A percentile compares a stretch with the other conserved stretches of the same genome.
These are phyloP conservation scores for Cephonodes hylas DNA, from an alignment of 2,888 invertebrate genomes.

Conservation along the genomic window DNA sequence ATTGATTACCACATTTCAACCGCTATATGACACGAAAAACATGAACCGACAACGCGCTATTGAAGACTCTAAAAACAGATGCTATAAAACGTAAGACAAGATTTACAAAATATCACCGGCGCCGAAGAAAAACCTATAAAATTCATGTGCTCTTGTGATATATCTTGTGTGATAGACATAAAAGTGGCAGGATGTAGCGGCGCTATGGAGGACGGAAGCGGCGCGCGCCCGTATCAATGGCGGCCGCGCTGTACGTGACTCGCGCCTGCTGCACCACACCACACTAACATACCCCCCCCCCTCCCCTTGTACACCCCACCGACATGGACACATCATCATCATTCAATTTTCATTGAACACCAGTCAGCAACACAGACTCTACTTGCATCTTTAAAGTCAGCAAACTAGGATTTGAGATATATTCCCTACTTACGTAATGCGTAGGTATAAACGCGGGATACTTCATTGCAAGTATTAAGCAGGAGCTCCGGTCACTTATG, in stretches of 20 bases:
- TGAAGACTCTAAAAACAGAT: not conserved
- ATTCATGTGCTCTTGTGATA: slow-evolving; percentile 13
- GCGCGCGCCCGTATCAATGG: slow-evolving; percentile 66
- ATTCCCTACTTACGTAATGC: too few species aligned
- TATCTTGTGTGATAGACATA: slow-evolving; percentile 28
- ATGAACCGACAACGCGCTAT: not conserved
- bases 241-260: slow-evolving; percentile 49
- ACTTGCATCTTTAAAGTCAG: not conserved
- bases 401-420: too few species aligned
- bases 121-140: slow-evolving; percentile 13
- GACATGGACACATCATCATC: slow-evolving; percentile 47
- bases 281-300: too few species aligned
- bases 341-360: slow-evolving; percentile 28
- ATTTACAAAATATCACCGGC: slow-evolving; percentile 13
- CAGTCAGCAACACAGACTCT: not conserved
- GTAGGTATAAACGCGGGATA: too few species aligned
- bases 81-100: not conserved
- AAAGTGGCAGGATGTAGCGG: slow-evolving; percentile 69
- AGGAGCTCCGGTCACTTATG: too few species aligned
- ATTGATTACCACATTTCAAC: not conserved
- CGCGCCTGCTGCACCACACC: slow-evolving; percentile 30
- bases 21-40: not conserved
- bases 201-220: slow-evolving; percentile 69
- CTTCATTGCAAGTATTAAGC: too few species aligned
- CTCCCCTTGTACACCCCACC: slow-evolving; percentile 13